phyloP scores from a whole-genome alignment of 2,113 vertebrate genomes.

The Oncorhynchus tshawytscha region DNA sequence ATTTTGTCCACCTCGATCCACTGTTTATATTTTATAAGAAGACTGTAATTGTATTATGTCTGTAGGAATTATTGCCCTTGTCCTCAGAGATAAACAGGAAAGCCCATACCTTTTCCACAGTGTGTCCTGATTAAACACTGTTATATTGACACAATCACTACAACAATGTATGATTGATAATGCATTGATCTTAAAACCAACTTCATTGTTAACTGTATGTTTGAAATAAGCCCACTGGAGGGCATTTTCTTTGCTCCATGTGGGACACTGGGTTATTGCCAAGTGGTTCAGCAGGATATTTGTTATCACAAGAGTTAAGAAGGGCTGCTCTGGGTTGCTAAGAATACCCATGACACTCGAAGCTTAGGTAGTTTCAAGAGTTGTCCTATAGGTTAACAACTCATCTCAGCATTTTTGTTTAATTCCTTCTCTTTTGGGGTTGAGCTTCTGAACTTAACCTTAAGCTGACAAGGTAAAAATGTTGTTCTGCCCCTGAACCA shows the following conservation, averaged over 20 bases:
- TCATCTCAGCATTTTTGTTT: too few relatives aligned
- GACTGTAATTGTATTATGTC: too few relatives aligned
- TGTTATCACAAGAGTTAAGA: background rate
- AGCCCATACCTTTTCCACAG: too few relatives aligned
- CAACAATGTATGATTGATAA: background rate
- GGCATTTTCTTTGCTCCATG: background rate
- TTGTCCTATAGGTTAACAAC: background rate
- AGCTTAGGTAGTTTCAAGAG: background rate
- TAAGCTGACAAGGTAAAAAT: too few relatives aligned
- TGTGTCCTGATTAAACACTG: background rate
- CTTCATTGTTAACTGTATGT: background rate
- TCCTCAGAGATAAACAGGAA: too few relatives aligned
- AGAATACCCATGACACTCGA: background rate
- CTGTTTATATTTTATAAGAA: too few relatives aligned
- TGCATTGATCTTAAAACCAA: background rate
- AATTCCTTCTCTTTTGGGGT: too few relatives aligned
- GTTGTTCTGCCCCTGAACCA: too few relatives aligned
- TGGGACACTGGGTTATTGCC: background rate
- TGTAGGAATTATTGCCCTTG: too few relatives aligned
- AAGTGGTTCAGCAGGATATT: constrained; percentile 1
- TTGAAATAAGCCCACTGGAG: background rate
- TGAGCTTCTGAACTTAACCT: too few relatives aligned
- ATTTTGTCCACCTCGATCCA: too few relatives aligned
- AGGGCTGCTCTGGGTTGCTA: background rate
- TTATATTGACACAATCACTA: background rate